These are phyloP conservation scores for Camponotus pennsylvanicus DNA, from an alignment of 1,140 invertebrate species.

Conservation along the genomic window DNA sequence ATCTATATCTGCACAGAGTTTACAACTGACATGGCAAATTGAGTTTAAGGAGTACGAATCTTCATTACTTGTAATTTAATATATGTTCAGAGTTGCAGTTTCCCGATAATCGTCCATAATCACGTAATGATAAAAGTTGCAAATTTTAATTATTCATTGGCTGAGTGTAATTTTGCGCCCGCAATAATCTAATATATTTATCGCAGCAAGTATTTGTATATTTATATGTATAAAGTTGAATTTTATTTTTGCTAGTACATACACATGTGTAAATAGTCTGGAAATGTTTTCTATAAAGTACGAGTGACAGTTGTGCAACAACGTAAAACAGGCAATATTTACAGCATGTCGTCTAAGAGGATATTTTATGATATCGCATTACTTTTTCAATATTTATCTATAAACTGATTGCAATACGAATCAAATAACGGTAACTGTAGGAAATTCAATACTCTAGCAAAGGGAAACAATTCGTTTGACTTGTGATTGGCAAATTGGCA, in stretches of 20 bases:
- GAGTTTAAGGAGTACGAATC: slow-evolving; percentile 20
- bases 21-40: slow-evolving; percentile 9
- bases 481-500: not conserved
- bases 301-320: not conserved
- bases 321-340: slow-evolving; percentile 10
- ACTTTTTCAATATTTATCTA: slow-evolving; percentile 25
- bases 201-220: not conserved
- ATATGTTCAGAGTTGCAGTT: slow-evolving; percentile 6
- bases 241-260: not conserved
- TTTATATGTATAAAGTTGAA: not conserved
- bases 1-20: slow-evolving; percentile 17
- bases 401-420: slow-evolving; percentile 9
- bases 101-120: slow-evolving; percentile 22
- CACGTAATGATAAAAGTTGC: slow-evolving; percentile 12
- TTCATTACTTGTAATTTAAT: slow-evolving; percentile 38
- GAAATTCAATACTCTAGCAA: no score
- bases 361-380: slow-evolving; percentile 15
- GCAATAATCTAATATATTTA: not conserved
- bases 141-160: slow-evolving; percentile 1
- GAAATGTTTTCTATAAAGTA: not conserved
- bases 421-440: not conserved
- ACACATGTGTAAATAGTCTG: no score
- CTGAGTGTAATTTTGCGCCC: not conserved
- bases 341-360: slow-evolving; percentile 1
- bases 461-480: not conserved